Percentiles rank a stretch among this genome's conserved stretches.
Conservation (phyloP, 2,888 invertebrate species). For the Dolomedes plantarius region DNA sequence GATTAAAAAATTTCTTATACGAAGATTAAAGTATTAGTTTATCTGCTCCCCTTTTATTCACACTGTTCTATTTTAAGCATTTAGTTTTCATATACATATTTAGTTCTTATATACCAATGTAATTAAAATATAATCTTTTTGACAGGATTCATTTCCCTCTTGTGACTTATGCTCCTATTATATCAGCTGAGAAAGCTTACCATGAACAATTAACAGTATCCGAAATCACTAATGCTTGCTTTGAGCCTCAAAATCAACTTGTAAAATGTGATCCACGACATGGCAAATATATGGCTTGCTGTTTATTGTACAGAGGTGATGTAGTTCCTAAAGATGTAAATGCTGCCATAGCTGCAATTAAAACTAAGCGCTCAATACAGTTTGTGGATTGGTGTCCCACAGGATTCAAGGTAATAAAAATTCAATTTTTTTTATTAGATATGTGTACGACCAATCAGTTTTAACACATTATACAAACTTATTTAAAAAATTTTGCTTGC, state of each 20-base stretch:
- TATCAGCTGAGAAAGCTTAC: constrained; percentile 95
- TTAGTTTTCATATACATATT: too few species aligned
- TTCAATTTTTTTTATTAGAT: too few species aligned
- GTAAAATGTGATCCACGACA: constrained; percentile 74
- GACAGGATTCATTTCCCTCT: constrained; percentile 74
- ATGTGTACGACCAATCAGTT: too few species aligned
- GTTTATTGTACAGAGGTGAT: constrained; percentile 78
- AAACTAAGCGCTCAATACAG: constrained; percentile 81
- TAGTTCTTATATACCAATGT: too few species aligned
- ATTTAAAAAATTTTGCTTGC: too few species aligned
- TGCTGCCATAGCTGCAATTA: constrained; percentile 78
- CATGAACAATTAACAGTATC: constrained; percentile 93
- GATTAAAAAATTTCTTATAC: too few species aligned
- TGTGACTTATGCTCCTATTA: constrained; percentile 90
- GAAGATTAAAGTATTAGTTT: too few species aligned
- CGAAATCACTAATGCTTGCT: constrained; percentile 88
- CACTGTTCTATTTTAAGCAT: too few species aligned
- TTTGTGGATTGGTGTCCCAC: constrained; percentile 98
- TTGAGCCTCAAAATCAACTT: constrained; percentile 78
- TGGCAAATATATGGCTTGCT: constrained; percentile 75
- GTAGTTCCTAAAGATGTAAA: constrained; percentile 79
- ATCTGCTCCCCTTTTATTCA: too few species aligned
- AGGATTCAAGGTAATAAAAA: constrained; percentile 83
- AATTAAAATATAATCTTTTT: too few species aligned
- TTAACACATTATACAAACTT: too few species aligned